These are phyloP conservation scores for Rana temporaria DNA, from an alignment of 2,113 vertebrate species.

Conservation along the genomic window DNA sequence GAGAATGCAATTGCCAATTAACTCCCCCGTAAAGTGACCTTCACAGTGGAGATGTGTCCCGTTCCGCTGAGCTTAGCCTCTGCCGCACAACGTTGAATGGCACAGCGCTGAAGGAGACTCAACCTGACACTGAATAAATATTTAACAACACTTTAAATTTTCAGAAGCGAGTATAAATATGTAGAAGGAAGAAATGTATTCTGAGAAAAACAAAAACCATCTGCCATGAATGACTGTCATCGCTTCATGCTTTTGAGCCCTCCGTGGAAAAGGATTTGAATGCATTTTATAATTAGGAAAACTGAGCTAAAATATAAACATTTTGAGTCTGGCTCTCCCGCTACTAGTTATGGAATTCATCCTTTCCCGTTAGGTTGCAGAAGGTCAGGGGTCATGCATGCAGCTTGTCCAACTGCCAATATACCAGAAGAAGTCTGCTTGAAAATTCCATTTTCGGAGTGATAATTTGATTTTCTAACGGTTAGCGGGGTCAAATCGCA, in stretches of 20 bases:
- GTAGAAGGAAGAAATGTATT: conserved; percentile 3
- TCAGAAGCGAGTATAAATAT: conserved; percentile 14
- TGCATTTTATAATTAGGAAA: not conserved
- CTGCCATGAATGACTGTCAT: conserved; percentile 2
- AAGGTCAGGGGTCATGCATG: too few relatives aligned
- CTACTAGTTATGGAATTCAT: too few relatives aligned
- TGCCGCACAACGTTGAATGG: not conserved
- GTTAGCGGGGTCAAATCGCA: too few relatives aligned
- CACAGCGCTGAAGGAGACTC: not conserved
- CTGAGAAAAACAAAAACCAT: conserved; percentile 9
- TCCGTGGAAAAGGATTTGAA: not conserved
- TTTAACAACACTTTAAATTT: conserved; percentile 26
- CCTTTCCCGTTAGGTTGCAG: too few relatives aligned
- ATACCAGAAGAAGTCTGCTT: too few relatives aligned
- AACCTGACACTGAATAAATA: conserved; percentile 23
- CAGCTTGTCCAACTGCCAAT: too few relatives aligned
- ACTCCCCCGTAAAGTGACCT: conserved; percentile 41
- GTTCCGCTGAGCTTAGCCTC: not conserved
- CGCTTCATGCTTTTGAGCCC: not conserved
- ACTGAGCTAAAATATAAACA: not conserved
- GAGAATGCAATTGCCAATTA: conserved; percentile 32
- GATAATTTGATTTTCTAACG: too few relatives aligned
- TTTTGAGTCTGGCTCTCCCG: too few relatives aligned
- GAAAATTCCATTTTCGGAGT: too few relatives aligned
- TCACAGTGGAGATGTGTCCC: not conserved